These are phyloP conservation scores for Hyla sarda DNA, from an alignment of 2,113 vertebrate genomes.

Conservation along the genomic window DNA sequence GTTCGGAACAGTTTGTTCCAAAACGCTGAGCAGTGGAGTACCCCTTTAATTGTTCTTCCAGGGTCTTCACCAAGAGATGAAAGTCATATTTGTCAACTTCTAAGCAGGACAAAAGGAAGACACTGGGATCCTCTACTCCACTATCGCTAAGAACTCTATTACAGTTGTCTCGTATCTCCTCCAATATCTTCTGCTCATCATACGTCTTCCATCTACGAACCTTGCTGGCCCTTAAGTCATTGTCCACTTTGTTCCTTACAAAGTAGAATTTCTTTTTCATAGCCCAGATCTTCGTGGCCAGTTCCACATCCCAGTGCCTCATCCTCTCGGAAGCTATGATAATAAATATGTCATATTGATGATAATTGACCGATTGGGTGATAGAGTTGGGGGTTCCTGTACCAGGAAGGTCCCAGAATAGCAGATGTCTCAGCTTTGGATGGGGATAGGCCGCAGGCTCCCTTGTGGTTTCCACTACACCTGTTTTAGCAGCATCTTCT, in stretches of 20 bases:
- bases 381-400: conserved; percentile 57
- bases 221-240: conserved; percentile 50
- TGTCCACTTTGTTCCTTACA: conserved; percentile 65
- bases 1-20: too few relatives aligned
- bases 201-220: neutral
- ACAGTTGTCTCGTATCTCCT: conserved; percentile 61
- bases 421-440: conserved; percentile 66
- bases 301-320: conserved; percentile 43
- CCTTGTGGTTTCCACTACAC: conserved; percentile 72
- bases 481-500: conserved; percentile 67
- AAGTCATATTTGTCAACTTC: conserved; percentile 62
- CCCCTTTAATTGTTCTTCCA: conserved; percentile 51
- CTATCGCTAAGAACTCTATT: conserved; percentile 28
- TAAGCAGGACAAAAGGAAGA: conserved; percentile 65
- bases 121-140: conserved; percentile 36
- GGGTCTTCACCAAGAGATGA: conserved; percentile 44
- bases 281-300: conserved; percentile 60
- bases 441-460: conserved; percentile 66
- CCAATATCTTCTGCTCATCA: conserved; percentile 49
- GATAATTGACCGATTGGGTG: conserved; percentile 40
- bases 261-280: conserved; percentile 65
- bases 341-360: conserved; percentile 65
- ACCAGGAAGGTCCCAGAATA: conserved; percentile 65
- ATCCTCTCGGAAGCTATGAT: conserved; percentile 63
- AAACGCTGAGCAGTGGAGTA: too few relatives aligned